Conservation (phyloP, 2,113 vertebrate genomes). For the Hyaena hyaena region DNA sequence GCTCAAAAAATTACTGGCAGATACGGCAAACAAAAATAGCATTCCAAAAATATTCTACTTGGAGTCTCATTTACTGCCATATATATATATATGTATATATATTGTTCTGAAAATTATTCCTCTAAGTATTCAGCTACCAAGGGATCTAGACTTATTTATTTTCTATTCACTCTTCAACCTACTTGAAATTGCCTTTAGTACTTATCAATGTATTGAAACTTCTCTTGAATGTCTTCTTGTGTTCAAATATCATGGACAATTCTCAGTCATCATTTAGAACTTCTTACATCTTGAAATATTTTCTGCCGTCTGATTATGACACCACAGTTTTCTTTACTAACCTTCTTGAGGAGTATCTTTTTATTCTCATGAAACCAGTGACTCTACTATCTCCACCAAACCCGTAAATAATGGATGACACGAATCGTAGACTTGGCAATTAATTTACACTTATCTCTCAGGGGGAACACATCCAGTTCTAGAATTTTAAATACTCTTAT, state of each 20-base stretch:
- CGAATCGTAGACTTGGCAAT: background rate
- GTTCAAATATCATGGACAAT: background rate
- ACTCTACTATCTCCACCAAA: background rate
- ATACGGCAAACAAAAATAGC: background rate
- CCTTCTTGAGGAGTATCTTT: background rate
- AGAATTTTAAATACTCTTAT: background rate
- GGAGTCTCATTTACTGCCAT: background rate
- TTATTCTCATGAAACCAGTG: background rate
- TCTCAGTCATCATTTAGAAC: background rate
- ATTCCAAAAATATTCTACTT: background rate
- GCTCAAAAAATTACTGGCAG: background rate
- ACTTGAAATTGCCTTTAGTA: background rate
- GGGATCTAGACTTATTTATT: background rate
- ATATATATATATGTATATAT: background rate
- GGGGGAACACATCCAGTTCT: background rate
- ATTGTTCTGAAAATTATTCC: background rate
- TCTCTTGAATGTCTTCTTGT: background rate
- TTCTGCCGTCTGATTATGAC: background rate
- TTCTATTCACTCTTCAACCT: background rate
- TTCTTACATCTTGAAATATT: background rate
- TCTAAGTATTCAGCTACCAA: background rate
- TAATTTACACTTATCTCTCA: background rate
- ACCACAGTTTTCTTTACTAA: background rate
- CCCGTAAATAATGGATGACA: background rate
- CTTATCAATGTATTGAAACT: background rate